These are phyloP conservation scores for Altica lythri DNA, from an alignment of 2,888 invertebrate genomes.

Conservation along the genomic window DNA sequence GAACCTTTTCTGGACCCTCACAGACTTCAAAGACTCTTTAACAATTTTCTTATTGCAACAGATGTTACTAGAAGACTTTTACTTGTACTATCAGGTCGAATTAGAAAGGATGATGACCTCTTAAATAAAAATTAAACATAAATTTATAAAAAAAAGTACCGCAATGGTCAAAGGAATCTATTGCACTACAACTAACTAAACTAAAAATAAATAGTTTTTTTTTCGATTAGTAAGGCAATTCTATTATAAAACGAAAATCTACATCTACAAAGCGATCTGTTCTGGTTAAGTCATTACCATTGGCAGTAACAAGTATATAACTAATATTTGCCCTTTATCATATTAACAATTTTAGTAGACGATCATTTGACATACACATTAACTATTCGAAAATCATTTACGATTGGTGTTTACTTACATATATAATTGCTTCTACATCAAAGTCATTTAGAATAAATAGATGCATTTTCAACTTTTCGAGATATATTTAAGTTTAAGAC, in stretches of 20 bases:
- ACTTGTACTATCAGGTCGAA: too few relatives aligned
- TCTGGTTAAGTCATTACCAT: slow-evolving; percentile 36
- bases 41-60: too few relatives aligned
- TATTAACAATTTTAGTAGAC: slow-evolving; percentile 18
- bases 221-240: slow-evolving; percentile 41
- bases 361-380: slow-evolving; percentile 23
- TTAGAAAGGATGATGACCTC: slow-evolving; percentile 12
- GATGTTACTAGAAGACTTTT: too few relatives aligned
- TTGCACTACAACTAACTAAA: slow-evolving; percentile 43
- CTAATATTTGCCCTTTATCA: slow-evolving; percentile 5
- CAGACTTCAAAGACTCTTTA: too few relatives aligned
- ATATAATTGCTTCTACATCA: slow-evolving; percentile 18
- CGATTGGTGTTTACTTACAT: slow-evolving; percentile 21
- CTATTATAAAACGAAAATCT: slow-evolving; percentile 38
- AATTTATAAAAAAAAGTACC: slow-evolving; percentile 22
- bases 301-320: slow-evolving; percentile 34
- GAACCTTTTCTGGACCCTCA: too few relatives aligned
- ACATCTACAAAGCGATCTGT: slow-evolving; percentile 37
- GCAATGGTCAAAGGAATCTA: slow-evolving; percentile 30
- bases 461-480: slow-evolving; percentile 6
- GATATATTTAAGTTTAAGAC: slow-evolving; percentile 6
- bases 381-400: slow-evolving; percentile 12
- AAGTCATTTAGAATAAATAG: slow-evolving; percentile 13
- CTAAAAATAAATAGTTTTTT: slow-evolving; percentile 43
- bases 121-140: slow-evolving; percentile 25